Base-by-base conservation (phyloP, 2,888 invertebrate genomes). In the Macrophya annulata region DNA sequence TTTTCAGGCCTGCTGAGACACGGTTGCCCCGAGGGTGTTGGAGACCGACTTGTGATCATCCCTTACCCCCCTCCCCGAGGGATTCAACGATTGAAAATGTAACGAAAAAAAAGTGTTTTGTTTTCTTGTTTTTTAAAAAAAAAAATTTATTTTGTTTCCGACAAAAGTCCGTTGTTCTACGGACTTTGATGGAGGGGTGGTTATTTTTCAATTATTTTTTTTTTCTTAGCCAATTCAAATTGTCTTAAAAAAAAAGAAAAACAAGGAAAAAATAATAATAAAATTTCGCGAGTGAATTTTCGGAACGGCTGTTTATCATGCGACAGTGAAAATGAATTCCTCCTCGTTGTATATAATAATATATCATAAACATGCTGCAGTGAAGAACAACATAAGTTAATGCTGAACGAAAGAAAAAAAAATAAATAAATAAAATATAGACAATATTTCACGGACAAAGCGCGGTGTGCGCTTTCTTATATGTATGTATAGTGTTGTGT, bases 1-100 rank as follows among this genome's bases (percentile, higher is more conserved):
- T 62, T 86, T 85, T 77, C 88, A 91, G 91, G 91, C 91, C 86
- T 91, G 91, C 91, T 91, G 91, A 91, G 90, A 87, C 85, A 88
- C 85, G 88, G 87, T 89, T 87, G 89, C 88, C 87, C 89, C 90
- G 88, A 88, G 88, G 89, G 89, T 89, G 87, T 89, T 89, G 88
- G 90, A 90, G 89, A 90, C 89, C 86, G 90, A 90, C 85, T 88
- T 90, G 88, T 90, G 88, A 90, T 87, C 45, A 83, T 83, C 68
- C 81, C 51, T 21, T 21, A n/a, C n/a, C 51, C 37, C 51, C 43
- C 43, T 37, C n/a, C 51, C 37, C 62, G 9, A 55, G 81, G 81
- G 81, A 81, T 43, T 12, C 21, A 62, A 81, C 31, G 62, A 81
- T 81, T 62, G 10, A 81, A 81, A 62, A 81, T 62, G 25, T 40